Base-by-base conservation (phyloP, 2,888 invertebrate species). In the Octonoba sinensis region DNA sequence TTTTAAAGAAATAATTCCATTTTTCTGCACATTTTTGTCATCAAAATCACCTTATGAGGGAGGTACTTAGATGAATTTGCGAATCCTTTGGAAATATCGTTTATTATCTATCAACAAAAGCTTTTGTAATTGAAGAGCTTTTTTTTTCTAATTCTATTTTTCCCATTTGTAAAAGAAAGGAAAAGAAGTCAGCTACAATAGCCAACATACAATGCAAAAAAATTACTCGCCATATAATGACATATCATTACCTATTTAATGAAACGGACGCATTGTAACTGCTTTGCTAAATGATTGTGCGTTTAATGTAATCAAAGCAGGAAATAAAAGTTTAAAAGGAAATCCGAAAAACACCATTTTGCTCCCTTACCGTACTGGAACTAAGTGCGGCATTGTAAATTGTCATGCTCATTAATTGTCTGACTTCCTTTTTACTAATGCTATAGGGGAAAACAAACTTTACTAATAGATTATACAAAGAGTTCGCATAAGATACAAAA, bases 211-310 rank as follows among this genome's bases (percentile, higher is more conserved):
- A 36, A 36, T 36, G 36, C 36, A 36, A 6, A 36, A n/a, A 36
- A 36, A 36, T 36, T 36, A 36, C 36, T 8, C 36, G 36, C 36
- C 11, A 36, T 36, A 70, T 77, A 77, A 77, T 77, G 76, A 77
- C 59, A 62, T 77, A 59, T 75, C 60, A 75, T 75, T 75, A 75
- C 56, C 67, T 57, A 60, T 67, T 67, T 75, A 75, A 75, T 74
- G 65, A 47, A 64, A 20, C 47, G 57, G 56, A 57, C 36, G 65
- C 66, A 66, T 74, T 74, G 64, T 64, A 64, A 54, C 20, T n/a
- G 2, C 13, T 16, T 44, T 64, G 46, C 22, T 74, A 74, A 74
- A 57, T 74, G 66, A 74, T 74, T 66, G 56, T 65, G 57, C 66
- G 74, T 74, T 74, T 74, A 66, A 66, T 74, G n/a, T 49, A 66